These are phyloP conservation scores for Sphaerophoria taeniata DNA, from an alignment of 2,888 invertebrate genomes.

Conservation along the genomic window DNA sequence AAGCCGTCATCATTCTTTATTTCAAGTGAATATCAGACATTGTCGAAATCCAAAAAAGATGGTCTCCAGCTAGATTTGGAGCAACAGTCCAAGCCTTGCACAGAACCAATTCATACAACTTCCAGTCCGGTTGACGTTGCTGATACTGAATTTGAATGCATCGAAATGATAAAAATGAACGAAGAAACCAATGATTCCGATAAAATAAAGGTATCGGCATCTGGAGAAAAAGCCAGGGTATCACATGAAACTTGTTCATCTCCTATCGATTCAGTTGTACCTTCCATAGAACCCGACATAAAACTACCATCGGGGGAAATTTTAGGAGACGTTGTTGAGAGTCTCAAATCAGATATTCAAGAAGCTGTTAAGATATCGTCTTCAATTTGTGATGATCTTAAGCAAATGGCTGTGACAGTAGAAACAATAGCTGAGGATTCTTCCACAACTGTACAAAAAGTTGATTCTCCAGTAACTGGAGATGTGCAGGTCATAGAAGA, in stretches of 20 bases:
- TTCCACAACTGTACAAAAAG: constrained; percentile 56
- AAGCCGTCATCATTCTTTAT: constrained; percentile 75
- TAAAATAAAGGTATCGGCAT: background rate
- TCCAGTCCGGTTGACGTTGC: constrained; percentile 69
- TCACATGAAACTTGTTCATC: constrained; percentile 62
- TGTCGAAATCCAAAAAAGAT: constrained; percentile 52
- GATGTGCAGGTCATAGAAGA: constrained; percentile 64
- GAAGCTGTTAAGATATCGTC: constrained; percentile 65
- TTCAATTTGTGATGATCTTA: constrained; percentile 54
- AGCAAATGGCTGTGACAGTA: constrained; percentile 65
- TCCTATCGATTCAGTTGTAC: constrained; percentile 56
- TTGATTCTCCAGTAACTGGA: constrained; percentile 6
- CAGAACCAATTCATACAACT: constrained; percentile 61
- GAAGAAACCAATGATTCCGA: background rate
- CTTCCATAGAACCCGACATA: constrained; percentile 35
- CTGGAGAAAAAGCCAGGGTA: constrained; percentile 55
- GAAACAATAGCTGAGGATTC: constrained; percentile 63
- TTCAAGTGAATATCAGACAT: constrained; percentile 45
- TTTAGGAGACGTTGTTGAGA: constrained; percentile 51
- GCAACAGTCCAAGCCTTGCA: constrained; percentile 63
- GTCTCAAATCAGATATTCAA: constrained; percentile 37
- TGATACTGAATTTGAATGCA: constrained; percentile 1
- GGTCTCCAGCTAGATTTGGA: constrained; percentile 49
- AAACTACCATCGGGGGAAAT: constrained; percentile 46
- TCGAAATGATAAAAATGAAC: background rate